Percentiles rank a stretch among this genome's conserved stretches.
phyloP scores from a whole-genome alignment of 2,113 vertebrate species.

The Calyptomena viridis region DNA sequence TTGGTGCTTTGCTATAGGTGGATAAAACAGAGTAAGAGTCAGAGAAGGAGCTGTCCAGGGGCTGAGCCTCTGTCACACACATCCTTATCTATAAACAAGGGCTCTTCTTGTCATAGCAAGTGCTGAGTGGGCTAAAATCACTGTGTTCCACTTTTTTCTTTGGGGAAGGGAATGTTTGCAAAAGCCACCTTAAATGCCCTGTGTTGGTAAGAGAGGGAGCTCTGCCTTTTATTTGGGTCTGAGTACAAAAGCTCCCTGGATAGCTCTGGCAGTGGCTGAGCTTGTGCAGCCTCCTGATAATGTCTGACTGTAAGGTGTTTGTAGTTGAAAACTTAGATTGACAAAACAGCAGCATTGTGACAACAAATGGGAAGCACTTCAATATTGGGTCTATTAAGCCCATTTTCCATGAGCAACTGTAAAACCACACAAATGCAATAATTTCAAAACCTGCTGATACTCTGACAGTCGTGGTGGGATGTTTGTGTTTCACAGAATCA shows the following conservation, averaged over 20 bases:
- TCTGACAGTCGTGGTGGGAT: rapidly evolving
- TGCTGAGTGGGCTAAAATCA: not conserved
- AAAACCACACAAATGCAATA: not conserved
- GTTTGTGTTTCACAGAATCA: not conserved
- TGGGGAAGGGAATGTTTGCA: not conserved
- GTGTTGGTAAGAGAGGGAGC: not conserved
- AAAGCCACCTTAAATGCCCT: not conserved
- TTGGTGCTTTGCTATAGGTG: not conserved
- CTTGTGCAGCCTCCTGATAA: not conserved
- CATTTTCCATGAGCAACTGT: not conserved
- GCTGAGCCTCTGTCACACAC: not conserved
- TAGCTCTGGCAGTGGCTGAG: not conserved
- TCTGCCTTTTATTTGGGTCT: not conserved
- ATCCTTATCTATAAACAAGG: not conserved
- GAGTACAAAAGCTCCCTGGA: not conserved
- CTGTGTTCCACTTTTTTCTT: not conserved
- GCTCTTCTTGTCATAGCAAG: not conserved
- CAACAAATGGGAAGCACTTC: not conserved
- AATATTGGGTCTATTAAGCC: not conserved
- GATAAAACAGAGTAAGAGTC: not conserved
- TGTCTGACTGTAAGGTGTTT: not conserved
- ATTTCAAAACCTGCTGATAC: rapidly evolving
- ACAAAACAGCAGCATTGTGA: not conserved
- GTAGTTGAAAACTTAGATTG: not conserved
- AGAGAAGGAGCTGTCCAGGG: not conserved